Evolutionary conservation across 2,797 vertebrate genomes (phyloP), one percentile per base, ranked within the genome.

Genomic region (Vultur gryphus): DNA sequence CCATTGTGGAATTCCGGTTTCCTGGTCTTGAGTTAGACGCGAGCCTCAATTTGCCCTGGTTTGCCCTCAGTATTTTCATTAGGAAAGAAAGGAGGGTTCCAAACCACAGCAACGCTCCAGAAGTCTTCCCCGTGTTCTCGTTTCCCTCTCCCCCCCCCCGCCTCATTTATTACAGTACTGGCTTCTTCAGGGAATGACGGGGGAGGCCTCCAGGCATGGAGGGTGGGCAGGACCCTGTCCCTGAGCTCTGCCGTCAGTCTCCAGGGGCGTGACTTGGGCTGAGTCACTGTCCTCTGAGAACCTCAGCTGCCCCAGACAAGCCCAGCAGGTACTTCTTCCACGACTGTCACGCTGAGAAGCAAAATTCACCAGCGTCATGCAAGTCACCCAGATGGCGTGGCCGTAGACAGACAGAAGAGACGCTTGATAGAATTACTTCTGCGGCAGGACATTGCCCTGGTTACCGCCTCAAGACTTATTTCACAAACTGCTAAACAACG

Each of bases 291-390:
- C 9, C 64, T 5, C 3, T 0, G 15, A 31, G 46, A 23, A 12
- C 39, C 75, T 70, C 72, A 7, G 41, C 14, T 35, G 19, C 48
- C 77, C 71, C 37, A 28, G 49, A 6, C 13, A 48, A 58, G 64
- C n/a, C 70, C 4, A 18, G 58, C 67, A 25, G 41, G 10, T 12
- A 1, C 51, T 10, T 8, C 29, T 25, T 19, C 41, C 52, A 26
- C 23, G 6, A 2, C 76, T 21, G 25, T 9, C 3, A 1, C 2
- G 21, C 51, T 3, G 2, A 37, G 82, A n/a, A 59, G 31, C 41
- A 43, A 58, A 82, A 76, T 16, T 46, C 77, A 26, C 44, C 66
- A 6, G 1, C 0, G 7, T 0, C 3, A 18, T 1, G 6, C 5
- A 9, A 31, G 28, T 16, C 24, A 24, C 20, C 23, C 9, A 13